Base-by-base conservation (phyloP, 2,888 invertebrate species). In the Octodonta nipae region DNA sequence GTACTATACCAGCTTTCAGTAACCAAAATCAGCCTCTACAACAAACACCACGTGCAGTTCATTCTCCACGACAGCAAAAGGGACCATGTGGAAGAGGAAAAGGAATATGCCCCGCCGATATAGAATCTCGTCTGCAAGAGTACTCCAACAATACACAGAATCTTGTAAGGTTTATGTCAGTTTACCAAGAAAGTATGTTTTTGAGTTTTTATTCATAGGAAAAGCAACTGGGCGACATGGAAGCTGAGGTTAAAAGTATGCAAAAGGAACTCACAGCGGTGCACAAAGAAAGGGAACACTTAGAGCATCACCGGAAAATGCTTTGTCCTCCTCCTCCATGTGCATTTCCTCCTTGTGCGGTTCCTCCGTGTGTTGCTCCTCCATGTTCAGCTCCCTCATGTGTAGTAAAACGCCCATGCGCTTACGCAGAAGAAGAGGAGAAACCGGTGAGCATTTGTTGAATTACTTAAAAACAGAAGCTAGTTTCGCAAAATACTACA, bases 221-320 rank as follows among this genome's bases (percentile, higher is more conserved):
- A 46, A 68, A 70, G 34, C 73, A 75, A 49, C 49, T 78, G 6
- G 60, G 59, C 8, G 65, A 61, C 3, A 68, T 78, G 55, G 76
- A 77, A 48, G 48, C 56, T 3, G 75, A 77, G 50, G 70, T 78
- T 0, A 64, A 63, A 5, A 62, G 63, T 15, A 67, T 78, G 54
- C 66, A 68, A 39, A 55, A 56, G 29, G 68, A 71, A 44, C 45
- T 71, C 42, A 43, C 59, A 3, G 61, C 62, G 13, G 65, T 69
- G 2, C 67, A 69, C 44, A 59, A 61, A 15, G 71, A 71, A 44
- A 51, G 67, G 28, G 56, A 65, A 41, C 65, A 67, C 38, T 43
- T 71, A 35, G 67, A 68, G 38, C 64, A 66, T 34, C 58, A 59
- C 35, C 35, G 56, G 22, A 51, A 51, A 41, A 50, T 55, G 52